Base-by-base conservation (phyloP, 2,888 invertebrate genomes). In the Diarsia mendica region DNA sequence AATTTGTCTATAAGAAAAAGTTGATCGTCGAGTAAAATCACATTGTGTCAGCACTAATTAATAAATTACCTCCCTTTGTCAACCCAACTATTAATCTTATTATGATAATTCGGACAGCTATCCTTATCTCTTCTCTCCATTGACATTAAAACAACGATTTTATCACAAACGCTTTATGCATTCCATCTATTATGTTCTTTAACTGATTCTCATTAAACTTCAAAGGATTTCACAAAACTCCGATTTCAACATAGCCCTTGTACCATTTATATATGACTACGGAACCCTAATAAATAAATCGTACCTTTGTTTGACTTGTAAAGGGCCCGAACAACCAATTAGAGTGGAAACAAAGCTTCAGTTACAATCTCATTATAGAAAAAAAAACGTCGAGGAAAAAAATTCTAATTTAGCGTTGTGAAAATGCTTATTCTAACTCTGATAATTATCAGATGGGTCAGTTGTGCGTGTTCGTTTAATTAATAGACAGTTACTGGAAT, bases 271-370 rank as follows among this genome's bases (percentile, higher is more conserved):
- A 66, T 77, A 55, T 74, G 39, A 33, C 44, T 39, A 46, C 15
- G 39, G 67, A 33, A 72, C 73, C 77, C 74, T 75, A 82, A 85
- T 83, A 80, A 83, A 86, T 83, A 83, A 79, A 80, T 66, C 48
- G 69, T 75, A 72, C 79, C 73, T 87, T 87, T 77, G 73, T 85
- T 82, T 82, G 68, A 87, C 79, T 87, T 80, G 74, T 77, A 58
- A 85, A 87, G 58, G 68, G 67, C 63, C 68, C 60, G 64, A 85
- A 84, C 75, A 85, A 77, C 78, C 85, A 85, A 83, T 86, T 87
- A 87, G 66, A 78, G 73, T 33, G n/a, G 51, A 70, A 75, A 85
- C 80, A 85, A 87, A 75, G 76, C 77, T 73, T 48, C 73, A 15
- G 76, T 87, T 72, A 87, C 77, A 80, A 68, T 71, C 78, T 85